Evolutionary conservation across 1,140 invertebrate species (phyloP), one percentile per base, ranked within the genome.

Genomic region (Lepeophtheirus salmonis): DNA sequence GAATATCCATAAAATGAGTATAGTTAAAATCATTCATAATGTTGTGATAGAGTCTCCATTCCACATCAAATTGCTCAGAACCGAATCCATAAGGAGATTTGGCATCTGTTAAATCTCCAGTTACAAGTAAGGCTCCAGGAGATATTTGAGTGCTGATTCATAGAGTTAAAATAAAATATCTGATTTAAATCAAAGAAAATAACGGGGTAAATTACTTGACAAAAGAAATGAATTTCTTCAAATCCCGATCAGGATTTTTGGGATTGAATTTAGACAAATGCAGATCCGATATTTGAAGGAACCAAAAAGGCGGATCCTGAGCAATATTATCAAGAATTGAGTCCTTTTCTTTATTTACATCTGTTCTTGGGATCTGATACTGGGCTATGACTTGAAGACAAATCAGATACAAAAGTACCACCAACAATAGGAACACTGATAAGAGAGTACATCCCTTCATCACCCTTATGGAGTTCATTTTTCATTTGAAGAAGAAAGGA

Each of bases 31-130:
- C 76, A 41, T 79, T 74, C 22, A 92, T 73, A 63, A 83, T 75
- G 65, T 81, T 75, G 63, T 78, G 73, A 70, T 95, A 95, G 64
- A 79, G 75, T 62, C 80, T 68, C 89, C 89, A 95, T 75, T 95
- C 90, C 67, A 80, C 77, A 66, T 82, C 70, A 66, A 80, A 81
- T 74, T 94, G 89, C 23, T 77, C 76, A 20, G 87, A 91, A 4
- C 86, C 85, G 66, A 87, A 79, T 65, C 78, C 78, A 70, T 89
- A 80, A 64, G 70, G 72, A 20, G 78, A 78, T 74, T 89, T 89
- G 1, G 86, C 86, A 80, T 94, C 89, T 21, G 87, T 89, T 56
- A 94, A 73, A 72, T 95, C 89, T 57, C 89, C 83, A 80, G 62
- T 57, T 1, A 57, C 22, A 24, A 57, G 2, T 1, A 57, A 17